Conservation (phyloP, 2,113 vertebrate species). For the Piprites chloris region DNA sequence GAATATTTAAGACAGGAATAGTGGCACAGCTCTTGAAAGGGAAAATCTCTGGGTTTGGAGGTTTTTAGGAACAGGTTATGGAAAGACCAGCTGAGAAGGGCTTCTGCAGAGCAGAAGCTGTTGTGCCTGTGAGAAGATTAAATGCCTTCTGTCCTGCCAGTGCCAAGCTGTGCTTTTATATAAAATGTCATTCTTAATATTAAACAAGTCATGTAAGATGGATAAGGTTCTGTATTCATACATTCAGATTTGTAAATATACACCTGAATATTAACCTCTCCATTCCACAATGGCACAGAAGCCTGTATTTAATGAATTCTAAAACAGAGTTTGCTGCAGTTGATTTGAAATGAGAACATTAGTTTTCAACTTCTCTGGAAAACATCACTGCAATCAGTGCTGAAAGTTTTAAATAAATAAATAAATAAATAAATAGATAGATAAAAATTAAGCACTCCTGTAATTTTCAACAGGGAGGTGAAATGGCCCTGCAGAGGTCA, state of each 20-base stretch:
- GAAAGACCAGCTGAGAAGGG: neutral
- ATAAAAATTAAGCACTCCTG: neutral
- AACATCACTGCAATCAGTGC: neutral
- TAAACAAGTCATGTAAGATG: neutral
- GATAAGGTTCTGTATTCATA: neutral
- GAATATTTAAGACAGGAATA: neutral
- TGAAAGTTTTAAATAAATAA: neutral
- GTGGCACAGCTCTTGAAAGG: neutral
- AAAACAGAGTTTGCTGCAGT: neutral
- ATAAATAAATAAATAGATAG: neutral
- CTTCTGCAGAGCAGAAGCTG: neutral
- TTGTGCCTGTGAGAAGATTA: neutral
- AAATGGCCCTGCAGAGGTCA: neutral
- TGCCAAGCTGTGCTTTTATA: neutral
- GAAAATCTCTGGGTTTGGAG: neutral
- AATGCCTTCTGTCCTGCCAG: neutral
- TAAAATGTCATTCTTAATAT: neutral
- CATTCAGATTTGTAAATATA: neutral
- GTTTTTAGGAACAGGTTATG: neutral
- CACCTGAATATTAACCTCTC: neutral
- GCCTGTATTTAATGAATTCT: neutral
- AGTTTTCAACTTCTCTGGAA: neutral
- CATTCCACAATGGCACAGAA: neutral
- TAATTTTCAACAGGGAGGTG: neutral
- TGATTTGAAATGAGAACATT: neutral